Evolutionary conservation across 2,113 vertebrate species (phyloP), one percentile per base, ranked within the genome.

Genomic region (Ophthalmolycus amberensis): DNA sequence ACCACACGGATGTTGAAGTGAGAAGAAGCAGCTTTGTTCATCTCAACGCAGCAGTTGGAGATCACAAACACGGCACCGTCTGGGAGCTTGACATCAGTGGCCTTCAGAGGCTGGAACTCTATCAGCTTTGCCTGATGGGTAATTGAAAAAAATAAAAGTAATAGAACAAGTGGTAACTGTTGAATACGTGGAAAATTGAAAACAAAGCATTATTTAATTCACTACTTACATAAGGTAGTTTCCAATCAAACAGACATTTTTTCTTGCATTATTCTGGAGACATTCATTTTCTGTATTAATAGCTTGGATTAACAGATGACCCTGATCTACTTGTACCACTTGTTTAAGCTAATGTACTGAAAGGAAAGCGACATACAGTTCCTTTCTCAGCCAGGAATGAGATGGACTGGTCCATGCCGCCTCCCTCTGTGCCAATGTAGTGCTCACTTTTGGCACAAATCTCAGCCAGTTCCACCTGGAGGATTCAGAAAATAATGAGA

Each of bases 351-450:
- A 2, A 60, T 65, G 14, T 12, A 42, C 5, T 66, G 4, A 8
- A 37, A 14, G 12, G 4, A 71, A 42, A 34, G 6, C 12, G 66
- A 84, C 96, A 10, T 96, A 99, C 98, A 56, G 95, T 97, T 95
- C 97, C 98, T 92, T 94, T 94, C 89, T 99, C 98, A 86, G 97
- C 98, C 87, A 99, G 94, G 87, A 99, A 98, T 64, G 97, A 99
- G 89, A 99, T 99, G 1, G 98, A 98, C 90, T 99, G 98, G 93
- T 99, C 98, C 98, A 99, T 99, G 79, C 98, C 98, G 48, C 98
- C 98, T 76, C 98, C 98, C 94, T 99, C 97, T n/a, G 98, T 99
- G 83, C 98, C 98, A 82, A 99, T 96, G 37, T 98, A 99, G 69
- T 82, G 95, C 77, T 99, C 98, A 0, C 96, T 96, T 88, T 95